Conservation (phyloP, 2,797 vertebrate species). For the Leptodactylus fallax region DNA sequence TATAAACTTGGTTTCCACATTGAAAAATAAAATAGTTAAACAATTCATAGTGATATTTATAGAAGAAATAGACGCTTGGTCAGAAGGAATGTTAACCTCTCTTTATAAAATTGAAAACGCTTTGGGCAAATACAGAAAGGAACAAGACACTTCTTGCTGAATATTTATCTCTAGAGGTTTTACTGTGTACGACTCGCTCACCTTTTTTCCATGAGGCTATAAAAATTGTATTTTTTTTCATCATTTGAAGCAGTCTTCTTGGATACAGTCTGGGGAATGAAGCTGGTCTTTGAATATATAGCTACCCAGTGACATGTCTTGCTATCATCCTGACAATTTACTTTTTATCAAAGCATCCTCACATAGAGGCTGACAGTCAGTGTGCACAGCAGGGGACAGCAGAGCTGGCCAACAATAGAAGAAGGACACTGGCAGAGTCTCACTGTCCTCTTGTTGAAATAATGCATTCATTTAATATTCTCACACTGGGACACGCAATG, state of each 20-base stretch:
- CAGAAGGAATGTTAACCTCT: constrained; percentile 50
- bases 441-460: constrained; percentile 68
- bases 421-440: constrained; percentile 65
- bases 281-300: constrained; percentile 73
- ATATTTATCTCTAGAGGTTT: constrained; percentile 57
- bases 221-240: constrained; percentile 53
- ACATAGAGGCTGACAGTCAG: constrained; percentile 70
- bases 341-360: constrained; percentile 75
- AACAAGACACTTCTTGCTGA: constrained; percentile 61
- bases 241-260: constrained; percentile 71
- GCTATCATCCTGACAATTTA: constrained; percentile 74
- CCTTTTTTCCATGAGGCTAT: constrained; percentile 31
- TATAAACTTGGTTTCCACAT: not conserved
- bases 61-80: not conserved
- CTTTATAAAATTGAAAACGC: constrained; percentile 60
- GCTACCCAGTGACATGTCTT: constrained; percentile 71
- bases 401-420: constrained; percentile 66
- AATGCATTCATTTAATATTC: constrained; percentile 75
- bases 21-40: not conserved
- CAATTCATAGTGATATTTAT: not conserved
- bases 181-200: constrained; percentile 11
- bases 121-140: constrained; percentile 58
- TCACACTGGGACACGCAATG: constrained; percentile 68
- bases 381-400: constrained; percentile 68
- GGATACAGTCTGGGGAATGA: constrained; percentile 62